Percentiles rank a stretch among this genome's conserved stretches.
Evolutionary conservation across 1,140 invertebrate genomes (phyloP).

Genomic region (Solenopsis invicta): DNA sequence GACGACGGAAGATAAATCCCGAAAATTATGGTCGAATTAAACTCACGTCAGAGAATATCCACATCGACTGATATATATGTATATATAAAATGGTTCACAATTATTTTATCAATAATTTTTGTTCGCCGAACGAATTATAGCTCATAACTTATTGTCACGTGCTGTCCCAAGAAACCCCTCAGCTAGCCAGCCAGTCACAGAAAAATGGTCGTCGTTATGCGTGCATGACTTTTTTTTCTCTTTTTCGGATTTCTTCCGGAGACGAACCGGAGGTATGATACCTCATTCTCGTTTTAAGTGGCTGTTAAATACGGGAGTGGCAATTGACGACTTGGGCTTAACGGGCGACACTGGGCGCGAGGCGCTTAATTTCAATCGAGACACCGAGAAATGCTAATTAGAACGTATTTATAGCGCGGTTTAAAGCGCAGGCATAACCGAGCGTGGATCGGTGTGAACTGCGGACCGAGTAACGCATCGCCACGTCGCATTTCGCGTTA

Average conservation of each 20-base stretch:
- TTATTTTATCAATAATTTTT: constrained; percentile 21
- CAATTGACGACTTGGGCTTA: constrained; percentile 72
- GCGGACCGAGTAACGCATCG: constrained; percentile 79
- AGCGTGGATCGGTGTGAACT: constrained; percentile 82
- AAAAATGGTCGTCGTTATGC: constrained; percentile 8
- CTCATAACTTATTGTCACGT: background rate
- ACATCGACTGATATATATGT: too few relatives aligned
- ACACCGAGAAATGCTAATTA: constrained; percentile 81
- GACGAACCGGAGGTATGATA: constrained; percentile 43
- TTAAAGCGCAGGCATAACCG: constrained; percentile 75
- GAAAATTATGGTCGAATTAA: background rate
- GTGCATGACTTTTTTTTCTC: background rate
- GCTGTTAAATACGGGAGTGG: constrained; percentile 71
- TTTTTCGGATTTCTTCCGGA: background rate
- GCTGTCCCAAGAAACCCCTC: background rate
- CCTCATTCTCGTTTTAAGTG: constrained; percentile 65
- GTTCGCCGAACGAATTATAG: background rate
- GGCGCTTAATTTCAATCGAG: constrained; percentile 76
- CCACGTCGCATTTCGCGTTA: constrained; percentile 85
- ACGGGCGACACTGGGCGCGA: constrained; percentile 63
- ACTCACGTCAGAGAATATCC: background rate
- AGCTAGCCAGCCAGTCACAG: background rate
- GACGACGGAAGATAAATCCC: background rate
- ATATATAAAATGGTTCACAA: background rate
- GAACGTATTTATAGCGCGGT: constrained; percentile 76